Evolutionary conservation across 1,140 invertebrate genomes (phyloP).

Genomic region (Drosophila littoralis): DNA sequence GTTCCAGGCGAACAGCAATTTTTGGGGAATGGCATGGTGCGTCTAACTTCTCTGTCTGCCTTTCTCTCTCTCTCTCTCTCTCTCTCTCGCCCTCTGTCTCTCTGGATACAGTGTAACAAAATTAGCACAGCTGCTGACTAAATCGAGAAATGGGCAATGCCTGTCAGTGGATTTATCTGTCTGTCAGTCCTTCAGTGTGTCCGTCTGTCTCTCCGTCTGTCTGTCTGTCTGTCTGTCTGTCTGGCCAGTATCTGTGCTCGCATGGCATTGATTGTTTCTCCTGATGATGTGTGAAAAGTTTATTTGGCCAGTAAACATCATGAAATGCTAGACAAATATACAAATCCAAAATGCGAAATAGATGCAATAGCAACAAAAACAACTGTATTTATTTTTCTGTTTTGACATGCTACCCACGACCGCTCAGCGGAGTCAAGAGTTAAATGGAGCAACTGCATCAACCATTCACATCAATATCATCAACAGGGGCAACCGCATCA

Average conservation of each 20-base stretch:
- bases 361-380: constrained; percentile 16
- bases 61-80: not conserved
- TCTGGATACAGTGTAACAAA: constrained; percentile 20
- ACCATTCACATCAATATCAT: constrained; percentile 11
- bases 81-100: not conserved
- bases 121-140: constrained; percentile 41
- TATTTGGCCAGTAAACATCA: constrained; percentile 76
- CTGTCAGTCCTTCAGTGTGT: constrained; percentile 3
- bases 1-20: constrained; percentile 38
- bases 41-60: not conserved
- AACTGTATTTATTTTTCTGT: constrained; percentile 1
- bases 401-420: constrained; percentile 23
- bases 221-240: not conserved
- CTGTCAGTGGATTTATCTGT: constrained; percentile 30
- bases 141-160: constrained; percentile 34
- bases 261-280: constrained; percentile 71
- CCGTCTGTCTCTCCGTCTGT: constrained; percentile 21
- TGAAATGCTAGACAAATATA: constrained; percentile 74
- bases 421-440: constrained; percentile 13
- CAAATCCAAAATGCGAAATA: constrained; percentile 45
- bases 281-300: constrained; percentile 81
- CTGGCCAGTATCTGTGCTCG: constrained; percentile 1
- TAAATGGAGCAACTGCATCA: constrained; percentile 39
- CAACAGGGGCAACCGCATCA: constrained; percentile 5
- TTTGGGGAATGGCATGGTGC: not conserved